Conservation (phyloP, 2,797 vertebrate genomes). For the Prunella strophiata region DNA sequence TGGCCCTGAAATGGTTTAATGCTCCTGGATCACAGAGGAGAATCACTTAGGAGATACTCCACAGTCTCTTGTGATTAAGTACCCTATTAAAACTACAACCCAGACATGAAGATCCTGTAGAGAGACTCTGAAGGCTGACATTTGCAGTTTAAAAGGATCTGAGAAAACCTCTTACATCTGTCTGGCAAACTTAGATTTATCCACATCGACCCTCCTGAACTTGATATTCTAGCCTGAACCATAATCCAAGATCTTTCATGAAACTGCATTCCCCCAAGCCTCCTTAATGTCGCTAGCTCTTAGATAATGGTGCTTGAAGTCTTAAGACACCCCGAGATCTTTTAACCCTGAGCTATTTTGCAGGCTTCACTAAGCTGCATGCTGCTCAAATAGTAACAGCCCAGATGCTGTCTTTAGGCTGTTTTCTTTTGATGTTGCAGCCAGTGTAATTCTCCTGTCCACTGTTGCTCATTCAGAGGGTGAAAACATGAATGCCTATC, state of each 20-base stretch:
- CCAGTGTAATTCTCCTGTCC: not conserved
- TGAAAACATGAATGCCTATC: not conserved
- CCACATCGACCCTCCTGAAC: not conserved
- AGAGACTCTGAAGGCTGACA: not conserved
- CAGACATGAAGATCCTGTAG: not conserved
- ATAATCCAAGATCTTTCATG: constrained; percentile 21
- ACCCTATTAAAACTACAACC: constrained; percentile 34
- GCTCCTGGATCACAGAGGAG: not conserved
- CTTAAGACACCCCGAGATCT: not conserved
- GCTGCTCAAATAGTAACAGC: not conserved
- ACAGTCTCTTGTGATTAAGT: constrained; percentile 12
- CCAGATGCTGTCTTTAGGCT: not conserved
- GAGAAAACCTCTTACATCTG: constrained; percentile 12
- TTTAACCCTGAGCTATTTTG: not conserved
- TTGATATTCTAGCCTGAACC: not conserved
- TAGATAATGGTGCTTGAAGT: not conserved
- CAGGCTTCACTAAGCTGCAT: not conserved
- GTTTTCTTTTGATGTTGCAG: not conserved
- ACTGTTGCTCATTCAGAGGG: not conserved
- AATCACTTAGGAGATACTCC: not conserved
- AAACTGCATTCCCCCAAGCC: not conserved
- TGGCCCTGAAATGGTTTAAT: not conserved
- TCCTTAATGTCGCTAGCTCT: not conserved
- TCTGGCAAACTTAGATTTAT: constrained; percentile 21
- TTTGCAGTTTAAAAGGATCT: constrained; percentile 1